A percentile compares a stretch with the other conserved stretches of the same genome.
These are phyloP conservation scores for Sinotaia quadrata DNA, from an alignment of 2,888 invertebrate species.

Conservation along the genomic window DNA sequence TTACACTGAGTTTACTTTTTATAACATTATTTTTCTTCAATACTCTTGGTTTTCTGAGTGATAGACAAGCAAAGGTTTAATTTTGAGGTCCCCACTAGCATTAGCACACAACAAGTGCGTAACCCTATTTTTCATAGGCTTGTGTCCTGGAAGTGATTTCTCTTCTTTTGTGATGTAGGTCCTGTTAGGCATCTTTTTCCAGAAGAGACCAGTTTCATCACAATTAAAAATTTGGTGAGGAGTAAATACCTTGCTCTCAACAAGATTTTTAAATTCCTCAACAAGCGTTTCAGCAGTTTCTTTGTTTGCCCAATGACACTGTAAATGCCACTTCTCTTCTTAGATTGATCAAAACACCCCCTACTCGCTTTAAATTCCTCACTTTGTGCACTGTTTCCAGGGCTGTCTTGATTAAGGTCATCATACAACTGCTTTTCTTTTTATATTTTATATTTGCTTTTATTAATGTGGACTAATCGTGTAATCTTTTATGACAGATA, in stretches of 20 bases:
- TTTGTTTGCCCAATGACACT: not conserved
- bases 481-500: no score
- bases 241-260: constrained; percentile 17
- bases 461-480: no score
- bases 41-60: constrained; percentile 13
- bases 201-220: constrained; percentile 30
- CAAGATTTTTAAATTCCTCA: not conserved
- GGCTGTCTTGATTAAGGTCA: no score
- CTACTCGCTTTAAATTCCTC: constrained; percentile 15
- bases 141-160: not conserved
- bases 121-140: constrained; percentile 10
- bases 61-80: constrained; percentile 31
- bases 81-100: constrained; percentile 20
- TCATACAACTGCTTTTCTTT: no score
- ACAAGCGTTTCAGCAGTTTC: constrained; percentile 3
- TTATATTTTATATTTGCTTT: no score
- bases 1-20: constrained; percentile 22
- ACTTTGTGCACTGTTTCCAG: no score
- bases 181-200: constrained; percentile 26
- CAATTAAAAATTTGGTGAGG: constrained; percentile 29
- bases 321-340: constrained; percentile 7
- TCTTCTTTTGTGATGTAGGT: constrained; percentile 17
- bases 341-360: constrained; percentile 26
- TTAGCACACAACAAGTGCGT: constrained; percentile 26
- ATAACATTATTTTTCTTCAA: constrained; percentile 5